A percentile compares a stretch with the other conserved stretches of the same genome.
These are phyloP conservation scores for Beroe ovata DNA, from an alignment of 37 sponge, comb jelly and placozoan genomes.

Conservation along the genomic window DNA sequence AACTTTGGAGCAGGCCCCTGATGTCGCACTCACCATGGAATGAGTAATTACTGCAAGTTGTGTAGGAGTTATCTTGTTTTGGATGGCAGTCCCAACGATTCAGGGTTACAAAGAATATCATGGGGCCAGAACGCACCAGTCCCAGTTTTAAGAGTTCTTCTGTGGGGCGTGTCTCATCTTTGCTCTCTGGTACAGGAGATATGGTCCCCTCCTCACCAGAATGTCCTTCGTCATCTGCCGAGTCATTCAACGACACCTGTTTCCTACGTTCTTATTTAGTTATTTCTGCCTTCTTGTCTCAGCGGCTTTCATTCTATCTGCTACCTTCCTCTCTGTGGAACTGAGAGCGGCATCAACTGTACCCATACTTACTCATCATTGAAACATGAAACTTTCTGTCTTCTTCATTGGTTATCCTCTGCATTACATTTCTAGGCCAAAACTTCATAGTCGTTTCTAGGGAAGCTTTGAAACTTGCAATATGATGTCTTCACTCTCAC, in stretches of 20 bases:
- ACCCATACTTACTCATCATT: not conserved
- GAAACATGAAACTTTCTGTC: not conserved
- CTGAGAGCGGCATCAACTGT: not conserved
- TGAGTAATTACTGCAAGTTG: not conserved
- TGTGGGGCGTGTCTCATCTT: not conserved
- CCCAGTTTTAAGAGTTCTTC: not conserved
- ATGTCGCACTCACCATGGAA: not conserved
- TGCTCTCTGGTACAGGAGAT: not conserved
- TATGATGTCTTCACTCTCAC: too few species aligned
- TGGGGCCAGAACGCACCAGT: not conserved
- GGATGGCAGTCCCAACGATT: not conserved
- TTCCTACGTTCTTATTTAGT: not conserved
- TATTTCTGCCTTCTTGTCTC: not conserved
- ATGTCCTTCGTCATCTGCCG: not conserved
- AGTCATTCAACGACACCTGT: not conserved
- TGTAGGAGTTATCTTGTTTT: not conserved
- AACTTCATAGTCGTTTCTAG: not conserved
- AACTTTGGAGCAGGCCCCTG: not conserved
- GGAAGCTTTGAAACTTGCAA: too few species aligned
- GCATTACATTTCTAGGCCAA: not conserved
- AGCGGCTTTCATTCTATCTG: not conserved
- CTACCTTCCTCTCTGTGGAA: not conserved
- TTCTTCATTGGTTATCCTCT: not conserved
- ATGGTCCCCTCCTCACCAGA: not conserved
- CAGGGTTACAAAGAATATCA: not conserved